Evolutionary conservation across 2,797 vertebrate genomes (phyloP).

Genomic region (Oreonectes daqikongensis): DNA sequence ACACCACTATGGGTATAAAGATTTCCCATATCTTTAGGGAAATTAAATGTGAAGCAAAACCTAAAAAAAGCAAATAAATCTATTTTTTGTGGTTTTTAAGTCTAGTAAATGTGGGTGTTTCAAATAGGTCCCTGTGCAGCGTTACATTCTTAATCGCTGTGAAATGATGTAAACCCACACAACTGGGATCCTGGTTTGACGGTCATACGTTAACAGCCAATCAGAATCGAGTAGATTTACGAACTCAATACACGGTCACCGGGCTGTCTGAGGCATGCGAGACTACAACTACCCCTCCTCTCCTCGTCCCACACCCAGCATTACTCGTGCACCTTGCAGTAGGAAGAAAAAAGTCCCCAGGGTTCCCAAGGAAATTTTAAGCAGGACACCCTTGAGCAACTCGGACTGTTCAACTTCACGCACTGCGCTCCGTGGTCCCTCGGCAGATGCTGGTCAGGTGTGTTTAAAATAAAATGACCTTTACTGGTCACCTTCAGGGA

Average conservation of each 20-base stretch:
- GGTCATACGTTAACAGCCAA: slow-evolving; percentile 56
- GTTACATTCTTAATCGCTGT: slow-evolving; percentile 26
- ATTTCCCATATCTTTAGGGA: background rate
- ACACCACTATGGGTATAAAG: background rate
- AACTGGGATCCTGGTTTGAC: slow-evolving; percentile 54
- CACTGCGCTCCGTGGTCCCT: slow-evolving; percentile 31
- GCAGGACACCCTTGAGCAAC: slow-evolving; percentile 21
- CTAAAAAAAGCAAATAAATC: background rate
- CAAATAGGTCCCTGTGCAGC: background rate
- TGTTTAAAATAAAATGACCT: slow-evolving; percentile 72
- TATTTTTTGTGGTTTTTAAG: background rate
- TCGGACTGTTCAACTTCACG: slow-evolving; percentile 42
- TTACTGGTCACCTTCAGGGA: slow-evolving; percentile 80
- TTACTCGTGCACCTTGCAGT: slow-evolving; percentile 57
- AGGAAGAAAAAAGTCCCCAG: slow-evolving; percentile 43
- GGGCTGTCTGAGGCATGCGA: slow-evolving; percentile 51
- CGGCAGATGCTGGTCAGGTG: slow-evolving; percentile 26
- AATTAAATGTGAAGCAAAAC: no score
- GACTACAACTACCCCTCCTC: slow-evolving; percentile 47
- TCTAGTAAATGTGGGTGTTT: background rate
- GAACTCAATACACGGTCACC: slow-evolving; percentile 52
- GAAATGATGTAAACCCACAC: slow-evolving; percentile 54
- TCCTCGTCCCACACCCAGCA: slow-evolving; percentile 50
- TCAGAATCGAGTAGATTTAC: slow-evolving; percentile 58
- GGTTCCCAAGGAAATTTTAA: slow-evolving; percentile 29